phyloP scores from a whole-genome alignment of 1,140 invertebrate species.

The Achroia grisella region DNA sequence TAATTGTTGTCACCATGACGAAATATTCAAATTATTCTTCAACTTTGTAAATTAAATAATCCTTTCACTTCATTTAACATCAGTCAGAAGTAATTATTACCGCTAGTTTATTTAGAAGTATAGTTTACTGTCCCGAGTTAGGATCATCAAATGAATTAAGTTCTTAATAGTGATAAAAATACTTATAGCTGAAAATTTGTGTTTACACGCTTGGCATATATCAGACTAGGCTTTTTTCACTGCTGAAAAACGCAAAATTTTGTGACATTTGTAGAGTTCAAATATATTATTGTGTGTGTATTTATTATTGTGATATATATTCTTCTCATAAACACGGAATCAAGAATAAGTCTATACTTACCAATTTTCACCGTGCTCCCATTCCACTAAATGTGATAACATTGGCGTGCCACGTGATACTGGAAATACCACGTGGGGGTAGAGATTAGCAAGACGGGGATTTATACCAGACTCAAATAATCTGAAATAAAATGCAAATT shows the following conservation, averaged over 20 bases:
- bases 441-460: slow-evolving; percentile 69
- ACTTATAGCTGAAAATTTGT: too few relatives aligned
- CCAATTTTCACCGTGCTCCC: slow-evolving; percentile 79
- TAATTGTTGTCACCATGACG: neutral
- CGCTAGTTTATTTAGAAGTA: neutral
- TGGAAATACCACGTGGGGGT: slow-evolving; percentile 77
- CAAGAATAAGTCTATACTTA: slow-evolving; percentile 13
- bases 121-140: neutral
- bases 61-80: neutral
- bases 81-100: neutral
- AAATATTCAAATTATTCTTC: slow-evolving; percentile 2
- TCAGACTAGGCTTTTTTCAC: too few relatives aligned
- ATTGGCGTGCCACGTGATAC: slow-evolving; percentile 82
- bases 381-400: slow-evolving; percentile 80
- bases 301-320: neutral
- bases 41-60: too few relatives aligned
- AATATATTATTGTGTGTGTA: too few relatives aligned
- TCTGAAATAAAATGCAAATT: slow-evolving; percentile 58
- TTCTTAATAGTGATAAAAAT: neutral
- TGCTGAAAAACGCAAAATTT: too few relatives aligned
- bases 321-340: neutral
- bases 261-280: too few relatives aligned
- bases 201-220: too few relatives aligned
- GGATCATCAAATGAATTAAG: neutral
- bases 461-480: slow-evolving; percentile 71